A percentile compares a stretch with the other conserved stretches of the same genome.
These are phyloP conservation scores for Fundulus diaphanus DNA, from an alignment of 2,797 vertebrate genomes.

Conservation along the genomic window DNA sequence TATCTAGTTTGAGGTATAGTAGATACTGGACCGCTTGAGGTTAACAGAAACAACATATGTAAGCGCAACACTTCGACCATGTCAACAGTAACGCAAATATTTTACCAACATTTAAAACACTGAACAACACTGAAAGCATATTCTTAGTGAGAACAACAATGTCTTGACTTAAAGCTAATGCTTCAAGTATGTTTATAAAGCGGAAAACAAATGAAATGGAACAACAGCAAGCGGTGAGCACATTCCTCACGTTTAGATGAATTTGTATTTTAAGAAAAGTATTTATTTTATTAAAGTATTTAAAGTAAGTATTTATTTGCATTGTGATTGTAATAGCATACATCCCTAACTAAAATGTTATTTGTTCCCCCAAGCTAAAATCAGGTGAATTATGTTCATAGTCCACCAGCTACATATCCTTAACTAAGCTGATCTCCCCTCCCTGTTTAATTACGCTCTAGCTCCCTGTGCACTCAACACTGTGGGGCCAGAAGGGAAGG, in stretches of 20 bases:
- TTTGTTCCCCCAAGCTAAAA: not conserved
- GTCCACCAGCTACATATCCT: not conserved
- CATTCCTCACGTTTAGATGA: not conserved
- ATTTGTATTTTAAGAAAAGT: not conserved
- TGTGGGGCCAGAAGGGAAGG: too few relatives aligned
- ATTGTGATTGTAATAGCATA: not conserved
- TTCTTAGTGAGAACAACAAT: too few relatives aligned
- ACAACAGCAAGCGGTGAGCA: not conserved
- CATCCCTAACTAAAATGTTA: not conserved
- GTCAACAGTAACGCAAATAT: not conserved
- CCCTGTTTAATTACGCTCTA: too few relatives aligned
- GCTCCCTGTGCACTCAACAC: too few relatives aligned
- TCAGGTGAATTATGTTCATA: not conserved
- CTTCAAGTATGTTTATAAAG: not conserved
- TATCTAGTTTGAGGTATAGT: not conserved
- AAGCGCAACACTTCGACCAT: not conserved
- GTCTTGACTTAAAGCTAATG: not conserved
- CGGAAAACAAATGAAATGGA: not conserved
- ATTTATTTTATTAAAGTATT: not conserved
- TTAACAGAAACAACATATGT: not conserved
- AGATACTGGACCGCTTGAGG: slow-evolving; percentile 5
- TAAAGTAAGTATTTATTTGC: not conserved
- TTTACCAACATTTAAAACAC: not conserved
- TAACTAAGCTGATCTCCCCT: too few relatives aligned
- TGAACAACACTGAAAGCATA: not conserved